A percentile compares a stretch with the other conserved stretches of the same genome.
Conservation (phyloP, 2,113 vertebrate species). For the Terrapene triunguis region DNA sequence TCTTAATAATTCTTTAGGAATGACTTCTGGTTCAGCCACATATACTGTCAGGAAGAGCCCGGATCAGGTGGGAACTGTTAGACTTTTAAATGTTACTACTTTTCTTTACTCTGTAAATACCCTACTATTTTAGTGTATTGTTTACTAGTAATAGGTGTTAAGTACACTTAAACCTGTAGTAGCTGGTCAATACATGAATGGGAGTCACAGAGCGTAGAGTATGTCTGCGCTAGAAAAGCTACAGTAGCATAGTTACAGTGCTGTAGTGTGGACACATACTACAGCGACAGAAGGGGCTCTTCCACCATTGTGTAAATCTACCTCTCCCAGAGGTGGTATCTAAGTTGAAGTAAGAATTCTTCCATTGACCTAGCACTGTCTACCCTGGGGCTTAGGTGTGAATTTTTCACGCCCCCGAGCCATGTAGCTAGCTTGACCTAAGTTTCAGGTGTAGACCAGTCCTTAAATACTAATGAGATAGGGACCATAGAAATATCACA, state of each 20-base stretch:
- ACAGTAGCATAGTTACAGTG: background rate
- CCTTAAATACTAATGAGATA: background rate
- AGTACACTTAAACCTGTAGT: background rate
- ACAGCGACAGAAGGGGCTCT: background rate
- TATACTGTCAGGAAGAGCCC: background rate
- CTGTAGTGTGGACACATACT: background rate
- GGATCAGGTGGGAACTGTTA: conserved; percentile 17
- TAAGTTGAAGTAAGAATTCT: background rate
- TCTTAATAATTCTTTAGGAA: conserved; percentile 39
- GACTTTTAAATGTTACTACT: background rate
- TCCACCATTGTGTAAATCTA: background rate
- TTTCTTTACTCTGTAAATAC: background rate
- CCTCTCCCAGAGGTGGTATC: background rate
- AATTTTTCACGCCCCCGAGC: background rate
- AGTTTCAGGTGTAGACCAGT: background rate
- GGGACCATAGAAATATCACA: background rate
- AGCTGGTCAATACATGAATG: background rate
- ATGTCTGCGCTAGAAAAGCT: background rate
- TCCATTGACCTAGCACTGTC: background rate
- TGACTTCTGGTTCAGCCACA: conserved; percentile 32
- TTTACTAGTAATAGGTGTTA: background rate
- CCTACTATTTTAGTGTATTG: background rate
- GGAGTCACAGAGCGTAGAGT: background rate
- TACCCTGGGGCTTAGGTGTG: background rate
- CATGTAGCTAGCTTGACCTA: background rate